Evolutionary conservation across 1,140 invertebrate genomes (phyloP).

Genomic region (Laupala kohalensis): DNA sequence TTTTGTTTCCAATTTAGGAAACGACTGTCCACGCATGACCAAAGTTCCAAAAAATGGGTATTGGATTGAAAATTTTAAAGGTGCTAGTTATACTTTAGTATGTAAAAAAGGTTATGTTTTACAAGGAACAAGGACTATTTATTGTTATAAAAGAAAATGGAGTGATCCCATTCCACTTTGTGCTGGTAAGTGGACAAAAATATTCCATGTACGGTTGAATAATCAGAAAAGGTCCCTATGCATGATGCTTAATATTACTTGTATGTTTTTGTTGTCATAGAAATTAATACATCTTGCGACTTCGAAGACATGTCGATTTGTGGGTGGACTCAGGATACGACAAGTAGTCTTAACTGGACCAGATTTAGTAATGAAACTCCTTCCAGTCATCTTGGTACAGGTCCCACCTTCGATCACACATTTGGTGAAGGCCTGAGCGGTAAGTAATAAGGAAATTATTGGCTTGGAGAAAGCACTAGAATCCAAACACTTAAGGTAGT

Average conservation of each 20-base stretch:
- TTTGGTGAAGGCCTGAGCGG: conserved; percentile 42
- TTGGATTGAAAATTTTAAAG: background rate
- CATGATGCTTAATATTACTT: background rate
- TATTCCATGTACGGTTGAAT: background rate
- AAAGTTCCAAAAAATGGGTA: background rate
- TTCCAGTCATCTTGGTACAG: conserved; percentile 49
- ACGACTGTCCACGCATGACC: background rate
- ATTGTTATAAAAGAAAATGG: background rate
- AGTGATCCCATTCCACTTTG: background rate
- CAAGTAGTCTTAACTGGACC: conserved; percentile 64
- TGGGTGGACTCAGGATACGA: conserved; percentile 57
- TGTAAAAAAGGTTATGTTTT: background rate
- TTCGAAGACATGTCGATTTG: conserved; percentile 56
- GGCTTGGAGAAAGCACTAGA: too few species aligned
- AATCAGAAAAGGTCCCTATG: too few species aligned
- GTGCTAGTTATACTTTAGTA: background rate
- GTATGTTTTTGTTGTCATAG: conserved; percentile 15
- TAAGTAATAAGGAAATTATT: too few species aligned
- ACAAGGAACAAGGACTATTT: background rate
- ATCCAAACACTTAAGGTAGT: too few species aligned
- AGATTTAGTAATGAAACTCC: conserved; percentile 48
- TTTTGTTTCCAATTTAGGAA: background rate
- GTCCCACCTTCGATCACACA: conserved; percentile 63
- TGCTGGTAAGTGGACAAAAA: background rate
- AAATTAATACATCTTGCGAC: conserved; percentile 40